Evolutionary conservation across 2,797 vertebrate genomes (phyloP), one percentile per base, ranked within the genome.

Genomic region (Pempheris klunzingeri): DNA sequence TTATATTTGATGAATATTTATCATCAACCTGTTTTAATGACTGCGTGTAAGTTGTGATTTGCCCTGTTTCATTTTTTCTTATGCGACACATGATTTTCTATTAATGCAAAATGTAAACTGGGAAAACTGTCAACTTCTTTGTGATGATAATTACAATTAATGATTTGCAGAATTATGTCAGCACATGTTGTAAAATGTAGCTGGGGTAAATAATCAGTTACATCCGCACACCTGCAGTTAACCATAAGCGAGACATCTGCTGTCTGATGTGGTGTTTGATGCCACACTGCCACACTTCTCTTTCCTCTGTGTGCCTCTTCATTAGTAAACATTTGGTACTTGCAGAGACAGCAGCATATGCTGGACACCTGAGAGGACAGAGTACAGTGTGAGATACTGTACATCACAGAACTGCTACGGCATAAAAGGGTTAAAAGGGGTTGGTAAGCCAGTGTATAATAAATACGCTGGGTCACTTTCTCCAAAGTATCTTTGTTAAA

Each of bases 241-340:
- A 52, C 54, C 60, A 55, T 58, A 79, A 54, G 44, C 0, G 4
- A 64, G 18, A 24, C 41, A 38, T 71, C 20, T 68, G 49, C 17
- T 71, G 38, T 64, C 15, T 71, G 32, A 47, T 84, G 69, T 83
- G 68, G 15, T 81, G 73, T 80, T 71, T 57, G 17, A 39, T 54
- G 18, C 11, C 73, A 41, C 22, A n/a, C 26, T 39, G 20, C 24
- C 54, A 61, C 24, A 49, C 2, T n/a, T 52, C 28, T 72, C 11
- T 52, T 13, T 71, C 62, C 53, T 63, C 11, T 60, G 15, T 68
- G 44, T 57, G 39, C 28, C 14, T 44, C 18, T 49, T 82, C 43
- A 38, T 41, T 20, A 70, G 3, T 62, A 68, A 81, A 47, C 7
- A 66, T 59, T 41, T 76, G 43, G 24, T 62, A 18, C 50, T 71